phyloP scores from a whole-genome alignment of 2,797 vertebrate species.

The Megaceryle alcyon region DNA sequence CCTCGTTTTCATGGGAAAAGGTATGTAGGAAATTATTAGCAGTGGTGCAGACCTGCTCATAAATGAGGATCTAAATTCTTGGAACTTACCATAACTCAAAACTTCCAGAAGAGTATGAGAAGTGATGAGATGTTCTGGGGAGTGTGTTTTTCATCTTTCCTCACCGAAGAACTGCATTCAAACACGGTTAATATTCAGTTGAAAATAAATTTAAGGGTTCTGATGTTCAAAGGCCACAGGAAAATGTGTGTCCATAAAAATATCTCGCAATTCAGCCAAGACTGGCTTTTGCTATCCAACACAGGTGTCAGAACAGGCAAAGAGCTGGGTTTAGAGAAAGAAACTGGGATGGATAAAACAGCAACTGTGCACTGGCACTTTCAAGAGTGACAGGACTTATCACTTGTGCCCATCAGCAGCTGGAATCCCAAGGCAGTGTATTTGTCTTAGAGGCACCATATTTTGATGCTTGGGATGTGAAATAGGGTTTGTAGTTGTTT shows the following conservation, averaged over 20 bases:
- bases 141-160: background rate
- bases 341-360: background rate
- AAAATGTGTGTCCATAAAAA: background rate
- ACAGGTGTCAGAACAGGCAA: background rate
- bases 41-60: background rate
- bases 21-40: conserved; percentile 8
- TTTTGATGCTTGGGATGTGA: background rate
- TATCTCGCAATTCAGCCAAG: background rate
- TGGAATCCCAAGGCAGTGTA: background rate
- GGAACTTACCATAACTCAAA: background rate
- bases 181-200: background rate
- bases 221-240: background rate
- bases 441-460: background rate
- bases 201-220: background rate
- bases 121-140: background rate
- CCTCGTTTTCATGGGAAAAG: conserved; percentile 18
- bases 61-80: background rate
- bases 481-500: background rate
- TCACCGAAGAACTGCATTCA: background rate
- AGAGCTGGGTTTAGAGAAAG: background rate
- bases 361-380: background rate
- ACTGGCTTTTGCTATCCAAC: background rate
- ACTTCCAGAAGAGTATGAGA: background rate
- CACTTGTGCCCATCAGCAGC: background rate
- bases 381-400: background rate